Base-by-base conservation (phyloP, 2,797 vertebrate species). In the Arctocebus calabarensis region DNA sequence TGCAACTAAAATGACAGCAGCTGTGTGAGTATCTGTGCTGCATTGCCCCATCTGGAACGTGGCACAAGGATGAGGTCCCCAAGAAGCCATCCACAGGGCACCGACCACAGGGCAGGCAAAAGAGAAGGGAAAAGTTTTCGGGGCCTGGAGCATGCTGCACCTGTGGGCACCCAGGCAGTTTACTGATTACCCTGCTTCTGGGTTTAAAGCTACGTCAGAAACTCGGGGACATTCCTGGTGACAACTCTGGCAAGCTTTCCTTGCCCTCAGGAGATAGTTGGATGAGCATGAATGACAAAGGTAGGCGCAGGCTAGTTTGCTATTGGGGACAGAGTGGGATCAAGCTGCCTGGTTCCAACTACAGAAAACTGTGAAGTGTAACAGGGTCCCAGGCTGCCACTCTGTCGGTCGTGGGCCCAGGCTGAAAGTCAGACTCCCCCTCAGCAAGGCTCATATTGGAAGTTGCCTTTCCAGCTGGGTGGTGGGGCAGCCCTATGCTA, bases 171-270 rank as follows among this genome's bases (percentile, higher is more conserved):
- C 64, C 37, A 62, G 85, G 94, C 6, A 43, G 86, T 90, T 88
- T 71, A 78, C 70, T 86, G 95, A 97, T 82, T 84, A 93, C 57
- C 81, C 78, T 88, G n/a, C 74, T 92, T 94, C 95, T 23, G 34
- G 55, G 95, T 93, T 75, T 48, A 82, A 91, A 93, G 45, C 73
- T 71, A 40, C 2, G 0, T 90, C 85, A 73, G 61, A 29, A 45
- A 29, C 88, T 82, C 29, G 73, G 71, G 48, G 68, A 57, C 83
- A 43, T 91, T 94, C 77, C 81, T 52, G 34, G 61, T 32, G 29
- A 88, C n/a, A 74, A 48, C 92, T 89, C 37, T 68, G 16, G 1
- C n/a, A 1, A 25, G 83, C 71, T 84, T 59, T 29, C 61, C 73
- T 77, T 29, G n/a, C 23, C 59, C 40, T 88, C 66, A 48, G 52